Conservation (phyloP, 2,113 vertebrate genomes). For the Sturnira hondurensis region DNA sequence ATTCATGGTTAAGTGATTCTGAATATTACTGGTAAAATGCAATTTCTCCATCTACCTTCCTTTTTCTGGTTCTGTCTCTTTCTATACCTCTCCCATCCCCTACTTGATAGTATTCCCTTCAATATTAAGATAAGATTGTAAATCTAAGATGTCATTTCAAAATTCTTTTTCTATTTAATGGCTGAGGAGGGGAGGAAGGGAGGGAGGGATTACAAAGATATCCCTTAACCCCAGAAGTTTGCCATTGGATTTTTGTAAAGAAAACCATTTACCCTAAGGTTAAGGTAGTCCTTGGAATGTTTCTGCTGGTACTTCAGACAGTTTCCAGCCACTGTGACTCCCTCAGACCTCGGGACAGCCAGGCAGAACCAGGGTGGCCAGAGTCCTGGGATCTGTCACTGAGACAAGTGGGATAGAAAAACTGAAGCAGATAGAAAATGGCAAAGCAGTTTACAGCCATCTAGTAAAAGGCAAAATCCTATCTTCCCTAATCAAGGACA, state of each 20-base stretch:
- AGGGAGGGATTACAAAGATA: background rate
- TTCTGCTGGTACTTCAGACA: background rate
- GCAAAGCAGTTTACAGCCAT: too few relatives aligned
- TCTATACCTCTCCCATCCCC: background rate
- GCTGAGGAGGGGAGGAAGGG: background rate
- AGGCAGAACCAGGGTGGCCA: background rate
- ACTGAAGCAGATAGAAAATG: too few relatives aligned
- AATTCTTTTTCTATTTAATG: background rate
- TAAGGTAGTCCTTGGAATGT: background rate
- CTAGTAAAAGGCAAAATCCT: too few relatives aligned
- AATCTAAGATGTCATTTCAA: background rate
- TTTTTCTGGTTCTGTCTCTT: background rate
- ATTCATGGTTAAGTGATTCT: background rate
- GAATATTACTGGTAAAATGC: constrained; percentile 18
- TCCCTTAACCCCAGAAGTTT: background rate
- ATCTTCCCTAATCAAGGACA: too few relatives aligned
- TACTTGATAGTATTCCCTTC: background rate
- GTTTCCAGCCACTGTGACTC: background rate
- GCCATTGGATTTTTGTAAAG: background rate
- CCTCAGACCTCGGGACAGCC: background rate
- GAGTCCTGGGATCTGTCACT: background rate
- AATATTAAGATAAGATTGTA: background rate
- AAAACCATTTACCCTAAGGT: background rate
- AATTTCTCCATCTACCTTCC: constrained; percentile 49
- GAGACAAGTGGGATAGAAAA: too few relatives aligned